A percentile compares a stretch with the other conserved stretches of the same genome.
Evolutionary conservation across 2,113 vertebrate species (phyloP).

Genomic region (Otis tarda): DNA sequence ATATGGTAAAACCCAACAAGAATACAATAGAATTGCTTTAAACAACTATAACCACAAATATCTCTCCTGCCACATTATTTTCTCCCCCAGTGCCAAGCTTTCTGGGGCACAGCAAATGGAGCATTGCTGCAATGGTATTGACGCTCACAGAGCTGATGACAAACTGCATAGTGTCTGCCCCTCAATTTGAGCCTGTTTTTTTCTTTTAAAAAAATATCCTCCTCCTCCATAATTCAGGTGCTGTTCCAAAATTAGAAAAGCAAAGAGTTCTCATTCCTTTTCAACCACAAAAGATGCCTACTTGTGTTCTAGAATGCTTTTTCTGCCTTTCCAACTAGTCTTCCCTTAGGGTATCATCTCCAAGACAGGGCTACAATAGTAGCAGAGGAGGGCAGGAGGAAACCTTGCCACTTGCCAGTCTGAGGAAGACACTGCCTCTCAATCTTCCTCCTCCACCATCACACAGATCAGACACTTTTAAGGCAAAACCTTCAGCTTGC

Average conservation of each 20-base stretch:
- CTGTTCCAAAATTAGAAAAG: not conserved
- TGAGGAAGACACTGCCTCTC: not conserved
- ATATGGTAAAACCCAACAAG: slow-evolving; percentile 25
- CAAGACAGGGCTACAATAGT: fast-evolving
- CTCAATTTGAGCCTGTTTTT: not conserved
- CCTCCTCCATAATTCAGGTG: not conserved
- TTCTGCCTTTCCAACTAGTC: not conserved
- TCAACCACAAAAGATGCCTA: not conserved
- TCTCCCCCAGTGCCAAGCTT: not conserved
- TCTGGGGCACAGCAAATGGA: not conserved
- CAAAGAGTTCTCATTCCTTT: not conserved
- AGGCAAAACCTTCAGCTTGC: not conserved
- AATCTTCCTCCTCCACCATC: not conserved
- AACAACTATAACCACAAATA: slow-evolving; percentile 37
- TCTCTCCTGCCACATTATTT: not conserved
- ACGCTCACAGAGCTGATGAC: not conserved
- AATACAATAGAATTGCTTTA: slow-evolving; percentile 13
- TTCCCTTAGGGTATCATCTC: not conserved
- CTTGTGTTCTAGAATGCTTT: not conserved
- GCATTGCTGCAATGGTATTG: not conserved
- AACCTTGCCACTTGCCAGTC: not conserved
- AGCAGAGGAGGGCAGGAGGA: not conserved
- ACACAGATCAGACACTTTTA: not conserved
- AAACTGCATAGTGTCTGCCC: not conserved
- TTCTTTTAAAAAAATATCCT: not conserved